A percentile compares a stretch with the other conserved stretches of the same genome.
Evolutionary conservation across 2,888 invertebrate genomes (phyloP).

Genomic region (Campoletis raptor): DNA sequence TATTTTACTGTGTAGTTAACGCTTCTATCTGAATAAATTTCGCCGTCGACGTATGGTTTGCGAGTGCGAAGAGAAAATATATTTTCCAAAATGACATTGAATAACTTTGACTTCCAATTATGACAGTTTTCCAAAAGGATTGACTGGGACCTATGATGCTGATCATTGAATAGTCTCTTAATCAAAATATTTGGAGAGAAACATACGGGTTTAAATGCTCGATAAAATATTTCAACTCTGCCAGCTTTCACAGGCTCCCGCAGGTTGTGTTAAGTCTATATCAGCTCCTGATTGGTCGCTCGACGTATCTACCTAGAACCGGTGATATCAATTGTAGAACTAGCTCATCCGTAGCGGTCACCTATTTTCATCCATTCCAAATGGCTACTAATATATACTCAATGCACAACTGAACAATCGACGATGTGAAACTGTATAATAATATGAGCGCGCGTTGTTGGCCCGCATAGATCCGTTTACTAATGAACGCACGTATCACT

Average conservation of each 20-base stretch:
- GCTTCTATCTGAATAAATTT: background rate
- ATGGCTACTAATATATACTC: background rate
- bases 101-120: background rate
- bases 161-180: background rate
- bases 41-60: background rate
- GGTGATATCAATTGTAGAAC: background rate
- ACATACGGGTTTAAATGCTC: constrained; percentile 1
- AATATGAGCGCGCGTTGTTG: constrained; percentile 5
- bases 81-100: background rate
- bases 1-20: constrained; percentile 7
- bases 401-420: constrained; percentile 4
- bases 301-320: background rate
- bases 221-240: background rate
- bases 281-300: background rate
- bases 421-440: constrained; percentile 11
- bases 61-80: background rate
- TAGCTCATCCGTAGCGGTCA: background rate
- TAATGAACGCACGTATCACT: constrained; percentile 50
- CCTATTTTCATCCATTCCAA: background rate
- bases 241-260: background rate
- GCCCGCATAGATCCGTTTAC: constrained; percentile 46
- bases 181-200: background rate
- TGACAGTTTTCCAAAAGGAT: background rate
- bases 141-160: background rate
- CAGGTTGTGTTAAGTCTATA: background rate